A percentile compares a stretch with the other conserved stretches of the same genome.
Conservation (phyloP, 2,888 invertebrate species). For the Scrobipalpa atriplicella region DNA sequence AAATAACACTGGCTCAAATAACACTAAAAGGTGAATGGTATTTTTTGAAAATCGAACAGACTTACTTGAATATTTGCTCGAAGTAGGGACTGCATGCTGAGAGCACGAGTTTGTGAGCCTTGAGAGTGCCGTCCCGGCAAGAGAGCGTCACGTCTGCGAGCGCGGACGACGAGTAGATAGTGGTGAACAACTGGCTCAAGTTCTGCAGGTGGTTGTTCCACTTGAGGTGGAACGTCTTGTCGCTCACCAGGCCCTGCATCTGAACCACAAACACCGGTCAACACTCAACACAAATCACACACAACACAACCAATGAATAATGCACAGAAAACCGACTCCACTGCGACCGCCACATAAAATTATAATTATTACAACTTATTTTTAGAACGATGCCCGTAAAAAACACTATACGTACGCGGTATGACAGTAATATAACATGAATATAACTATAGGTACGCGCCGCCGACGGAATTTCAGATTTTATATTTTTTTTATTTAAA, state of each 20-base stretch:
- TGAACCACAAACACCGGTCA: conserved; percentile 58
- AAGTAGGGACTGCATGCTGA: conserved; percentile 91
- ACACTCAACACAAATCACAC: conserved; percentile 63
- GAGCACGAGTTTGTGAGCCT: conserved; percentile 87
- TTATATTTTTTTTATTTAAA: conserved; percentile 67
- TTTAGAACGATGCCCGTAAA: conserved; percentile 83
- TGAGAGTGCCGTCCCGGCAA: conserved; percentile 87
- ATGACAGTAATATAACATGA: conserved; percentile 82
- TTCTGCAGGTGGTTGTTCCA: conserved; percentile 90
- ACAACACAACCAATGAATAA: conserved; percentile 69
- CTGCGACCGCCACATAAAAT: conserved; percentile 82
- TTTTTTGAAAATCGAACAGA: conserved; percentile 24
- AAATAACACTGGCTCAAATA: conserved; percentile 32
- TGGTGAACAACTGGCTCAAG: conserved; percentile 86
- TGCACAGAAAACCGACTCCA: conserved; percentile 78
- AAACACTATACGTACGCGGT: conserved; percentile 83
- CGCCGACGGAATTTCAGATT: conserved; percentile 78
- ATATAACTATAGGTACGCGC: conserved; percentile 80
- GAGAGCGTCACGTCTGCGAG: conserved; percentile 88
- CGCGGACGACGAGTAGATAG: conserved; percentile 86
- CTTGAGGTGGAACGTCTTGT: conserved; percentile 86
- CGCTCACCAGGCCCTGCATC: conserved; percentile 84
- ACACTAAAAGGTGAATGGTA: conserved; percentile 12
- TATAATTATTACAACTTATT: conserved; percentile 84
- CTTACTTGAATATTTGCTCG: conserved; percentile 86